Evolutionary conservation across 2,797 vertebrate genomes (phyloP).

Genomic region (Typhlichthys eigenmanni): DNA sequence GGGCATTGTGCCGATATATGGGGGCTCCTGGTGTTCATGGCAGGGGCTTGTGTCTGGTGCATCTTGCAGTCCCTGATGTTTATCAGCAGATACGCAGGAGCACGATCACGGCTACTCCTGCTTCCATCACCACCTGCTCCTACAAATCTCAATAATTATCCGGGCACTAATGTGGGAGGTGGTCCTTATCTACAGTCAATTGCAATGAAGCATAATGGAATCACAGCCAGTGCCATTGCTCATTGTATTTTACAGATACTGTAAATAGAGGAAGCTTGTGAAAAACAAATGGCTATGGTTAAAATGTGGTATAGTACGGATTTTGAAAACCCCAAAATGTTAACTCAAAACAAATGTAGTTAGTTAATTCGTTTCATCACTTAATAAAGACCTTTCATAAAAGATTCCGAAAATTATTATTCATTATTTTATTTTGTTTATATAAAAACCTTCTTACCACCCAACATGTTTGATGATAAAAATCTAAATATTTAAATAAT

Average conservation of each 20-base stretch:
- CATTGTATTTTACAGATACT: slow-evolving; percentile 15
- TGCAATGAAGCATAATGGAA: slow-evolving; percentile 34
- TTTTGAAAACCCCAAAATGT: too few relatives aligned
- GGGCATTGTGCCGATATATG: slow-evolving; percentile 38
- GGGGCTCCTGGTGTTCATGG: slow-evolving; percentile 51
- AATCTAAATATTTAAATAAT: too few relatives aligned
- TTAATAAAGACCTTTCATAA: too few relatives aligned
- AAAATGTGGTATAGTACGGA: too few relatives aligned
- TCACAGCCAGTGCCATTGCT: slow-evolving; percentile 37
- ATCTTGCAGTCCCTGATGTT: slow-evolving; percentile 64
- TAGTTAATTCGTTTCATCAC: too few relatives aligned
- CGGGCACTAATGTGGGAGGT: slow-evolving; percentile 60
- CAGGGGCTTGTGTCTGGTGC: slow-evolving; percentile 49
- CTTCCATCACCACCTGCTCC: slow-evolving; percentile 72
- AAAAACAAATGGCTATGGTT: too few relatives aligned
- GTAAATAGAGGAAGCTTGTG: too few relatives aligned
- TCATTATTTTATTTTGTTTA: too few relatives aligned
- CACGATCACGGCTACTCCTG: slow-evolving; percentile 60
- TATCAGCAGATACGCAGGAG: slow-evolving; percentile 66
- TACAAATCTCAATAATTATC: slow-evolving; percentile 75
- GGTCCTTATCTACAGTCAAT: slow-evolving; percentile 65
- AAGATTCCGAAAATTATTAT: too few relatives aligned
- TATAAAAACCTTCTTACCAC: too few relatives aligned
- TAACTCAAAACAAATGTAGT: too few relatives aligned
- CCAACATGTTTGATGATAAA: too few relatives aligned